phyloP scores from a whole-genome alignment of 2,888 invertebrate genomes.

The Pollenia labialis region DNA sequence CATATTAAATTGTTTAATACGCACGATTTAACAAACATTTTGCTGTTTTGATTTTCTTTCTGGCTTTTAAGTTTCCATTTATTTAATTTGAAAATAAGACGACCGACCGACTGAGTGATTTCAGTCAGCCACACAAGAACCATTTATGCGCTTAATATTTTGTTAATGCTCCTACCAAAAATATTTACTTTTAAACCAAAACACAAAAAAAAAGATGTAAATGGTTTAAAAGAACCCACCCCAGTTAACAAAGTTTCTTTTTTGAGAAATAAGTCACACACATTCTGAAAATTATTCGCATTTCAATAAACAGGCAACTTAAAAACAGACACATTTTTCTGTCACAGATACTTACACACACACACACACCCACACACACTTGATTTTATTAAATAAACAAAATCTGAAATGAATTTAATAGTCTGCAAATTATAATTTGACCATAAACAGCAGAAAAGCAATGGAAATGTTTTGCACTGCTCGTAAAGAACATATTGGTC shows the following conservation, averaged over 20 bases:
- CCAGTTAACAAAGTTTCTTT: constrained; percentile 8
- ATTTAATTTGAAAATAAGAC: constrained; percentile 18
- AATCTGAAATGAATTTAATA: constrained; percentile 58
- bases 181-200: constrained; percentile 14
- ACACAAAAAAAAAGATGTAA: too few species aligned
- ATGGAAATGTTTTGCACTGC: not conserved
- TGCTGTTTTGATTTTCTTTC: constrained; percentile 20
- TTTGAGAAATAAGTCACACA: constrained; percentile 16
- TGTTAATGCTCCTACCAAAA: constrained; percentile 7
- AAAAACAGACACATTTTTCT: constrained; percentile 4
- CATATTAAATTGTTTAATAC: constrained; percentile 56
- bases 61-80: constrained; percentile 31
- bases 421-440: constrained; percentile 62
- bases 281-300: constrained; percentile 26
- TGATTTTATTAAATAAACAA: constrained; percentile 52
- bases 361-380: not conserved
- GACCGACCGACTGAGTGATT: not conserved
- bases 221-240: not conserved
- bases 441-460: constrained; percentile 32
- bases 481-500: not conserved
- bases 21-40: constrained; percentile 68
- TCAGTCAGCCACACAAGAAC: not conserved
- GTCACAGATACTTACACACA: not conserved
- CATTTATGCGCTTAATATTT: not conserved
- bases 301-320: constrained; percentile 24